phyloP scores from a whole-genome alignment of 2,797 vertebrate species.

The Chrysocyon brachyurus region DNA sequence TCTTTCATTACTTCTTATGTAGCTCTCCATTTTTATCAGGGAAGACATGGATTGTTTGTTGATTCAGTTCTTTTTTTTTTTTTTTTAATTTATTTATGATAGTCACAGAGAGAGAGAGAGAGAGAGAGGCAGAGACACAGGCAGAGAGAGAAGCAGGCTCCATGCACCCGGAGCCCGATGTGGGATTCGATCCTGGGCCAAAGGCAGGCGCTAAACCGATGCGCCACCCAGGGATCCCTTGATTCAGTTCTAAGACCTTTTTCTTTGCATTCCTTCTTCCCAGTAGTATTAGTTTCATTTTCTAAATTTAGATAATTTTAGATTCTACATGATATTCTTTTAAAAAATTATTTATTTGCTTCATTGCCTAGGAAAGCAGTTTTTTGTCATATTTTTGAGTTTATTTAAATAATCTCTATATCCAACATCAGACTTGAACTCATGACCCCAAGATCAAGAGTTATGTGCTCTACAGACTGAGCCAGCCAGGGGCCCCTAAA shows the following conservation, averaged over 20 bases:
- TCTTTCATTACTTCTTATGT: neutral
- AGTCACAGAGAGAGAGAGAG: too few relatives aligned
- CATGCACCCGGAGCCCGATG: too few relatives aligned
- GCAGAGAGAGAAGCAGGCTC: too few relatives aligned
- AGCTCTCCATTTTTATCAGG: neutral
- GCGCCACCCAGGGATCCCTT: neutral
- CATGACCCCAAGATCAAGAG: too few relatives aligned
- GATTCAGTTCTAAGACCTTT: neutral
- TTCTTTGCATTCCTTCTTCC: conserved; percentile 29
- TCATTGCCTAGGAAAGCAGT: neutral
- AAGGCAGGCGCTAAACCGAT: too few relatives aligned
- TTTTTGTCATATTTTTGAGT: neutral
- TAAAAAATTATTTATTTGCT: neutral
- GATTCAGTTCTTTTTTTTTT: neutral
- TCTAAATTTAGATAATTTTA: conserved; percentile 27
- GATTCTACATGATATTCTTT: neutral
- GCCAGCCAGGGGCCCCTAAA: neutral
- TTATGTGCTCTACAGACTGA: too few relatives aligned
- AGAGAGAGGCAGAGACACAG: too few relatives aligned
- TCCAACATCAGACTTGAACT: neutral
- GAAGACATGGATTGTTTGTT: neutral
- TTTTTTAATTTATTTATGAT: too few relatives aligned
- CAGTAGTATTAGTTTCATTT: conserved; percentile 25
- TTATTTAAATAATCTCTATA: neutral
- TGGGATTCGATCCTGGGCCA: too few relatives aligned